phyloP scores from a whole-genome alignment of 2,797 vertebrate genomes.

The Rhinoraja longicauda region DNA sequence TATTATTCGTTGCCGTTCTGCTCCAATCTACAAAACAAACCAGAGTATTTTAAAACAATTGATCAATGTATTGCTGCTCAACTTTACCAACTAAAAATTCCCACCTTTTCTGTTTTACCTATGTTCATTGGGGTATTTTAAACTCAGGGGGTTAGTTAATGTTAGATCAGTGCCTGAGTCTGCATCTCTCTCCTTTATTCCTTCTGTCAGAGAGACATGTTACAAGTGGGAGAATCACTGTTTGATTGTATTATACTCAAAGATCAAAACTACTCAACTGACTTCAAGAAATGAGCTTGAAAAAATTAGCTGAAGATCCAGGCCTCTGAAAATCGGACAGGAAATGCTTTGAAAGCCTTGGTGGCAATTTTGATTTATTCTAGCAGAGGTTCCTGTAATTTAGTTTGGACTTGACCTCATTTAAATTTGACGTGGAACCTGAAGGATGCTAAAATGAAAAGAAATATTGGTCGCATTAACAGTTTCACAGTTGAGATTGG shows the following conservation, averaged over 20 bases:
- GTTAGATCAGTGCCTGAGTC: not conserved
- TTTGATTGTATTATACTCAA: not conserved
- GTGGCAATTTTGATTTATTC: not conserved
- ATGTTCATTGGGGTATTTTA: not conserved
- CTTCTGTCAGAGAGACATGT: not conserved
- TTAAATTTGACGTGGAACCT: not conserved
- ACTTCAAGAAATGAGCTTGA: not conserved
- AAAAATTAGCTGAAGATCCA: not conserved
- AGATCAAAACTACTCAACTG: not conserved
- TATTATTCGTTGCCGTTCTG: constrained; percentile 75
- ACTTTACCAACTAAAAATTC: not conserved
- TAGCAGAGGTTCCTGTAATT: not conserved
- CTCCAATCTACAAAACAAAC: constrained; percentile 73
- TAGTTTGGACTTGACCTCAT: not conserved
- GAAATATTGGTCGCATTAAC: not conserved
- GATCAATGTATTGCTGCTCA: constrained; percentile 37
- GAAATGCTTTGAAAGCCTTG: not conserved
- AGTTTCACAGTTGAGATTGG: not conserved
- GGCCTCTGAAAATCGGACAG: not conserved
- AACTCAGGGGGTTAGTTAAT: not conserved
- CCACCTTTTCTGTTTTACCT: not conserved
- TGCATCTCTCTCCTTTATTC: not conserved
- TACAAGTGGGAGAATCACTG: not conserved
- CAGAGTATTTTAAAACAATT: constrained; percentile 42
- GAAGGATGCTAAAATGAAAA: not conserved